Conservation (phyloP, 2,113 vertebrate genomes). For the Daubentonia madagascariensis region DNA sequence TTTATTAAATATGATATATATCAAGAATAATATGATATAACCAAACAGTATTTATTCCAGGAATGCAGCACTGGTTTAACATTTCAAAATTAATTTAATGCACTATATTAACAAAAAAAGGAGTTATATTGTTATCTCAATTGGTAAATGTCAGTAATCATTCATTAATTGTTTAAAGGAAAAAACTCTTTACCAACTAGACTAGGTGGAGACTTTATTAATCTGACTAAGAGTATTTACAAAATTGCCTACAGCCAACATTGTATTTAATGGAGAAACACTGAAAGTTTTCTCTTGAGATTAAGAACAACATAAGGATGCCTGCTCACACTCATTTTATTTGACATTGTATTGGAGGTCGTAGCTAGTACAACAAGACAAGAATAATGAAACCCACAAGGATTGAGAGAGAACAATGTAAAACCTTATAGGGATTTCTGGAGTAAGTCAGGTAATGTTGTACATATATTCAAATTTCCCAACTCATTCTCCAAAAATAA, state of each 20-base stretch:
- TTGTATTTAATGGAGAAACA: neutral
- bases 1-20: neutral
- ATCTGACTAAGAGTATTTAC: neutral
- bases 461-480: neutral
- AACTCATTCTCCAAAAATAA: neutral
- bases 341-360: neutral
- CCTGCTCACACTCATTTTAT: neutral
- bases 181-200: neutral
- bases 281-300: neutral
- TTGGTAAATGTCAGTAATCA: neutral
- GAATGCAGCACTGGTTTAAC: neutral
- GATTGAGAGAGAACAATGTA: neutral
- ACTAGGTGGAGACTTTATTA: neutral
- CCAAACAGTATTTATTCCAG: neutral
- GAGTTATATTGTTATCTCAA: neutral
- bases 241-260: neutral
- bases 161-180: neutral
- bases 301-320: neutral
- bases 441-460: neutral
- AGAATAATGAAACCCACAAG: neutral
- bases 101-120: neutral
- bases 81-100: neutral
- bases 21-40: neutral
- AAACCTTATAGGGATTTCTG: neutral
- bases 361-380: neutral